phyloP scores from a whole-genome alignment of 2,888 invertebrate species.

The Acleris laterana region DNA sequence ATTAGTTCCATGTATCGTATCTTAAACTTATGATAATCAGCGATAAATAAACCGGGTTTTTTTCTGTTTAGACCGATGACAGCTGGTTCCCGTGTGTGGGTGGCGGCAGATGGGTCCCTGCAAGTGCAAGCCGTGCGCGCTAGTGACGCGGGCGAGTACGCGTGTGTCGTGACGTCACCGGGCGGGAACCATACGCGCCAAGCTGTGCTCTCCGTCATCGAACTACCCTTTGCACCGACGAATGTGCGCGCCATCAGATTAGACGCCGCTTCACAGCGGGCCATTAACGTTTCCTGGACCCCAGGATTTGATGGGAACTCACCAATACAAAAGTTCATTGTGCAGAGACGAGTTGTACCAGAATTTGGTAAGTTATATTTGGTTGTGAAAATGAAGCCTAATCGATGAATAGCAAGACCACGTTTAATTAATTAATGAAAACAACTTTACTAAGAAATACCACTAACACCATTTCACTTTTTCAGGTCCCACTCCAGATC shows the following conservation, averaged over 20 bases:
- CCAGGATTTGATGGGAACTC: constrained; percentile 99
- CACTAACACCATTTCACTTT: neutral
- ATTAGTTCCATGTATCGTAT: no score
- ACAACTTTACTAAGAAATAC: no score
- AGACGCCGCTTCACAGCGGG: constrained; percentile 87
- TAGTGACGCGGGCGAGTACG: constrained; percentile 96
- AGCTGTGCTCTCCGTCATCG: constrained; percentile 92
- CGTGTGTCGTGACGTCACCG: constrained; percentile 94
- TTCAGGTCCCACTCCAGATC: constrained; percentile 91
- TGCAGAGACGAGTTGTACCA: constrained; percentile 95
- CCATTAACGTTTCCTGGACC: constrained; percentile 97
- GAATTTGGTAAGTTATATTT: constrained; percentile 88
- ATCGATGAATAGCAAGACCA: no score
- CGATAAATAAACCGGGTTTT: constrained; percentile 7
- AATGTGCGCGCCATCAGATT: constrained; percentile 91
- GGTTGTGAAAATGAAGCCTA: no score
- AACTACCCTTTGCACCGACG: constrained; percentile 96
- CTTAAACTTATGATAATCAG: constrained; percentile 1
- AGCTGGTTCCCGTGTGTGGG: constrained; percentile 88
- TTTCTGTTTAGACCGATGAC: constrained; percentile 71
- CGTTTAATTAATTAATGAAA: no score
- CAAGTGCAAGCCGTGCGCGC: constrained; percentile 95
- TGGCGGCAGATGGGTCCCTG: constrained; percentile 92
- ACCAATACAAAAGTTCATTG: constrained; percentile 95
- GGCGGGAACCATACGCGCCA: constrained; percentile 97